Evolutionary conservation across 2,797 vertebrate genomes (phyloP).

Genomic region (Pelodytes ibericus): DNA sequence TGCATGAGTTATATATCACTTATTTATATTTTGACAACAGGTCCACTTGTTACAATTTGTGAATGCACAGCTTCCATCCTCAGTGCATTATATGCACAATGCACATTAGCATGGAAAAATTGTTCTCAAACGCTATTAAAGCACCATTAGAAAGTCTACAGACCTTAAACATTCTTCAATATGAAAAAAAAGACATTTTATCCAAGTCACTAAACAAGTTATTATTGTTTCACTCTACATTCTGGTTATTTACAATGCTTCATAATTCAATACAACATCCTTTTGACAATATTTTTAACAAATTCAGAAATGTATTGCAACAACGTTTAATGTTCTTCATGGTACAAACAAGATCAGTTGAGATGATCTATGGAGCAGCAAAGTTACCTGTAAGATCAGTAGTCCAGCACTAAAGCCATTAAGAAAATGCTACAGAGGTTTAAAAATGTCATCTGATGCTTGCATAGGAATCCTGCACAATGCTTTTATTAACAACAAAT

Average conservation of each 20-base stretch:
- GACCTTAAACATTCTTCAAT: conserved; percentile 71
- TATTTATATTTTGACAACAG: conserved; percentile 63
- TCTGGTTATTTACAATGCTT: conserved; percentile 74
- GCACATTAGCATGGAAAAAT: conserved; percentile 65
- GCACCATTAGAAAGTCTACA: conserved; percentile 76
- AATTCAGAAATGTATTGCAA: conserved; percentile 78
- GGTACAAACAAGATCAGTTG: conserved; percentile 63
- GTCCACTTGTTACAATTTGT: conserved; percentile 64
- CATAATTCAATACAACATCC: conserved; percentile 67
- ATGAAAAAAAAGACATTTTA: conserved; percentile 77
- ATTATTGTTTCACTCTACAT: conserved; percentile 68
- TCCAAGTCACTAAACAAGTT: conserved; percentile 68
- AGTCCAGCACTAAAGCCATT: not conserved
- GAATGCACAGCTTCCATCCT: conserved; percentile 63
- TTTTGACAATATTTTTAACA: conserved; percentile 71
- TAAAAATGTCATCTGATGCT: no score
- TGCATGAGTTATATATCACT: conserved; percentile 71
- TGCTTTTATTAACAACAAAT: no score
- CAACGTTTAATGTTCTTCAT: conserved; percentile 68
- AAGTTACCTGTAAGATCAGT: not conserved
- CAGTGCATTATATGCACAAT: conserved; percentile 67
- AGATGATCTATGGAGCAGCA: not conserved
- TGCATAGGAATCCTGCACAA: no score
- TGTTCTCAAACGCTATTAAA: conserved; percentile 72
- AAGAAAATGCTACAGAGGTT: no score